Percentiles rank a stretch among this genome's conserved stretches.
Conservation (phyloP, 1,140 invertebrate species). For the Cepaea nemoralis region DNA sequence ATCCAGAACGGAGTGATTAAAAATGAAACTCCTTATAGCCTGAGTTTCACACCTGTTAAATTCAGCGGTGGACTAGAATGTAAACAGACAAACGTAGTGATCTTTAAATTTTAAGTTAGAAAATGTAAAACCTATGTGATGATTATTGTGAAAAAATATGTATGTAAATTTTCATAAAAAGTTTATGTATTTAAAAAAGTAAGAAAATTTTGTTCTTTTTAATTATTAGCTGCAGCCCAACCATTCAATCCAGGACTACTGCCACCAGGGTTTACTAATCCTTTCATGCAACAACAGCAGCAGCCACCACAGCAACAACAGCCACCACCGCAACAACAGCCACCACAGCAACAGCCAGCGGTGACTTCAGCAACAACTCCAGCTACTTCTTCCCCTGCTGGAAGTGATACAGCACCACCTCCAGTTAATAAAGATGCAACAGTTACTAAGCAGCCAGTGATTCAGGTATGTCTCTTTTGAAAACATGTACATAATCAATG, state of each 20-base stretch:
- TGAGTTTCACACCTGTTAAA: no score
- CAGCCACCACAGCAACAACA: conserved; percentile 30
- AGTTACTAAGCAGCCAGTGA: conserved; percentile 44
- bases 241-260: conserved; percentile 73
- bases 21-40: no score
- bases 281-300: conserved; percentile 74
- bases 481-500: no score
- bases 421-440: conserved; percentile 46
- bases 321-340: conserved; percentile 26
- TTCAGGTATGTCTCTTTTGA: conserved; percentile 39
- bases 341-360: conserved; percentile 27
- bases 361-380: conserved; percentile 38
- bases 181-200: no score
- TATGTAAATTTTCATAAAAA: no score
- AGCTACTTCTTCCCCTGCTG: conserved; percentile 35
- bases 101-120: no score
- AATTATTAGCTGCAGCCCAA: conserved; percentile 27
- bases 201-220: no score
- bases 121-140: no score
- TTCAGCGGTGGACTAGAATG: no score
- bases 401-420: conserved; percentile 38
- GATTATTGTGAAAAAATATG: no score
- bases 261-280: conserved; percentile 70
- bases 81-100: no score
- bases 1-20: no score